Evolutionary conservation across 2,888 invertebrate species (phyloP), one percentile per base, ranked within the genome.

Genomic region (Tuta absoluta): DNA sequence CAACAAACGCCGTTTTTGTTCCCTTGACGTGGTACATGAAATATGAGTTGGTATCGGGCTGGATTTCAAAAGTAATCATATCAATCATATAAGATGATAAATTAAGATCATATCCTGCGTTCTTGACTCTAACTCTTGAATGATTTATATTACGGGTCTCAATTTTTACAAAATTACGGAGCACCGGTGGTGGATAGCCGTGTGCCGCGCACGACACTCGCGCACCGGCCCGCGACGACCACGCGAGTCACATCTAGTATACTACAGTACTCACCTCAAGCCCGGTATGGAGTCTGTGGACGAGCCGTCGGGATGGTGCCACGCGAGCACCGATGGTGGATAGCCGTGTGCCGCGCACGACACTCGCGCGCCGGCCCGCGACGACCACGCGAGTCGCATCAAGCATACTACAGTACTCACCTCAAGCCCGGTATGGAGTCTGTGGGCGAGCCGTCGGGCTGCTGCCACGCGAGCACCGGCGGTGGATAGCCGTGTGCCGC

Each of bases 391-490:
- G 11, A 41, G 11, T 14, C n/a, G 19, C 4, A 11, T 8, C n/a
- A 11, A 4, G 8, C 3, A 14, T 7, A 23, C 12, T 28, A 28
- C 41, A 37, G 7, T 41, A 2, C 14, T 11, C 11, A 14, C 14
- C 41, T 41, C 41, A 41, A 41, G 14, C 41, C 41, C 41, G 14
- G 12, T 14, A 14, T 14, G 12, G 41, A 41, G 11, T 14, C 41
- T 62, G 95, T 93, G 71, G 93, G 92, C 69, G 94, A 92, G 63
- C 95, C 95, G 84, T 95, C 95, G 33, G 94, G 93, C 69, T 94
- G 93, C 72, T 95, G 93, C 96, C 96, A 96, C 68, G 95, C 93
- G 64, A 96, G 93, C 76, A 93, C 93, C 2, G 96, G 96, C n/a
- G 41, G 17, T 45, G 17, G 45, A n/a, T 45, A 45, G 5, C 7